Percentiles rank a stretch among this genome's conserved stretches.
These are phyloP conservation scores for Scaptomyza graminum DNA, from an alignment of 1,140 invertebrate genomes.

Conservation along the genomic window DNA sequence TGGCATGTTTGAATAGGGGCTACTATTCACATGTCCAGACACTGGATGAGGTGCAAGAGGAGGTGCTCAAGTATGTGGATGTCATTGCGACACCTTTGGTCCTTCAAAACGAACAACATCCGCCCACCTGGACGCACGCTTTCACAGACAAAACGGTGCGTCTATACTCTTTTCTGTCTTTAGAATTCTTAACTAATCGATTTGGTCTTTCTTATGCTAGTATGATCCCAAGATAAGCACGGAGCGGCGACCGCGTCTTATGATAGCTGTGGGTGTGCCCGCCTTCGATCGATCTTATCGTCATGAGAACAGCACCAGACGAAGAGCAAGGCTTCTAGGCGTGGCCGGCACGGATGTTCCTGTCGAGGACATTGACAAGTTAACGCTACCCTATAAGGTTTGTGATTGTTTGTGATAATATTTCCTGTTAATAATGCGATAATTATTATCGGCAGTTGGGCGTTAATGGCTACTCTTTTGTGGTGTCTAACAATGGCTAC, in stretches of 20 bases:
- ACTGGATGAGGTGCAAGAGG: conserved; percentile 95
- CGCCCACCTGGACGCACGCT: conserved; percentile 94
- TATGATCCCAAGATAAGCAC: conserved; percentile 84
- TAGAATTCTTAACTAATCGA: neutral
- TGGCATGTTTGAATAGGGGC: conserved; percentile 98
- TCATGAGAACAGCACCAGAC: conserved; percentile 85
- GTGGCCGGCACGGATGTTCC: conserved; percentile 97
- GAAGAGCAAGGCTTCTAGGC: conserved; percentile 91
- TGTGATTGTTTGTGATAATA: neutral
- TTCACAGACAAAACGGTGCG: conserved; percentile 92
- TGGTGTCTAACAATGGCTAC: conserved; percentile 98
- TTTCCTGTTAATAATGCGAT: neutral
- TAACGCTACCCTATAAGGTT: conserved; percentile 92
- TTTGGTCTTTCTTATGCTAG: conserved; percentile 27
- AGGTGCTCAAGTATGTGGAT: conserved; percentile 96
- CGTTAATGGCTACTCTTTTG: conserved; percentile 97
- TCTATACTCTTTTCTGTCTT: neutral
- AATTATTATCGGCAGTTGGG: conserved; percentile 88
- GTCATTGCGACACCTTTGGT: conserved; percentile 95
- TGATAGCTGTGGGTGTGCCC: conserved; percentile 94
- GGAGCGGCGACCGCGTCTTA: conserved; percentile 86
- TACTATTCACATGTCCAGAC: conserved; percentile 96
- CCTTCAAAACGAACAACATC: conserved; percentile 89
- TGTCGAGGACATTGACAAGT: conserved; percentile 93
- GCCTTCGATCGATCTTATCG: conserved; percentile 90